These are phyloP conservation scores for Phoeniculus purpureus DNA, from an alignment of 2,797 vertebrate species.

Conservation along the genomic window DNA sequence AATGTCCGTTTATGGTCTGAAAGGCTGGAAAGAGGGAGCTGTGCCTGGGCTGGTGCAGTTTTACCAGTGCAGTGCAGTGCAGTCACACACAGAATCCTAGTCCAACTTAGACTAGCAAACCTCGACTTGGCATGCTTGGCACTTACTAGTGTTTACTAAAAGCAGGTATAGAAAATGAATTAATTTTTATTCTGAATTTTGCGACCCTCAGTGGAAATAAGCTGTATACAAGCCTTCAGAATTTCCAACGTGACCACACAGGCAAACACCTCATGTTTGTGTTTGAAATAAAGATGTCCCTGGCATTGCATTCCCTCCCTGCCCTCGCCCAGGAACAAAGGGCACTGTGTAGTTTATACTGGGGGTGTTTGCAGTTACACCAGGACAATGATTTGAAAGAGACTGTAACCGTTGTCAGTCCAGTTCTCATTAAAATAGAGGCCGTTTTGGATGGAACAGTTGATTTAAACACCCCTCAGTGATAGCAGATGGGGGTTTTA, in stretches of 20 bases:
- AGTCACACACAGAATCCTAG: not conserved
- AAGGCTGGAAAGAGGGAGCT: not conserved
- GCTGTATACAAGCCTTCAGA: not conserved
- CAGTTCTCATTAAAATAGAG: conserved; percentile 8
- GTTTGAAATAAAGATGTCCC: not conserved
- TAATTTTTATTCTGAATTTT: not conserved
- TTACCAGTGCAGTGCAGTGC: not conserved
- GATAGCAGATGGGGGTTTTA: conserved; percentile 23
- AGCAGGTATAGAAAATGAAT: not conserved
- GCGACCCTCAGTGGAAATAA: not conserved
- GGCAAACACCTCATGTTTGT: not conserved
- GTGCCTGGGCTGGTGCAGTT: not conserved
- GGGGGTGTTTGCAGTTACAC: conserved; percentile 8
- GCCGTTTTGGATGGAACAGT: not conserved
- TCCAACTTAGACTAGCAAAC: not conserved
- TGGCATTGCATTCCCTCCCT: not conserved
- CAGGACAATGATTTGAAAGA: not conserved
- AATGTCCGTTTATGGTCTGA: not conserved
- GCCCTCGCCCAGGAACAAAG: conserved; percentile 4
- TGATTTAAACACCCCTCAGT: not conserved
- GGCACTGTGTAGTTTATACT: conserved; percentile 10
- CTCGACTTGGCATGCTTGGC: not conserved
- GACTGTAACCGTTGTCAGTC: not conserved
- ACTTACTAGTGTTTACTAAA: not conserved
- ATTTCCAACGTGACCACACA: not conserved